These are phyloP conservation scores for Atrina japonica DNA, from an alignment of 2,888 invertebrate genomes.

Conservation along the genomic window DNA sequence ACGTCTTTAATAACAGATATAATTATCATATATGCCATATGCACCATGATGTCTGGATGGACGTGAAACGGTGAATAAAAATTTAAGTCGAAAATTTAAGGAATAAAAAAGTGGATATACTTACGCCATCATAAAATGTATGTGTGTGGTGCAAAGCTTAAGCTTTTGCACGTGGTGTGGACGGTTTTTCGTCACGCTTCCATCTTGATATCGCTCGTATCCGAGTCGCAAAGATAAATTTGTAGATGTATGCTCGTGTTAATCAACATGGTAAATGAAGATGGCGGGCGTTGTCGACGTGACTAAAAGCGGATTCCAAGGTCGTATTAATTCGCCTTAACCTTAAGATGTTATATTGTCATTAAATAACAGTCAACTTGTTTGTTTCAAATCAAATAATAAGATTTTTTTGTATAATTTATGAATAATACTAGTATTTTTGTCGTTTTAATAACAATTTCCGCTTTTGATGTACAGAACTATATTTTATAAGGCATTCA, in stretches of 20 bases:
- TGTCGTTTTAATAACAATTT: no score
- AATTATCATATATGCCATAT: no score
- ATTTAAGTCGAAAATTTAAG: no score
- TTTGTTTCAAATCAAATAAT: no score
- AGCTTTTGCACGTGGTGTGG: constrained; percentile 52
- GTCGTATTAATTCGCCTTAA: constrained; percentile 5
- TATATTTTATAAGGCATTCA: not conserved
- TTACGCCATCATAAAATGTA: constrained; percentile 70
- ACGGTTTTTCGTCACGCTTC: constrained; percentile 36
- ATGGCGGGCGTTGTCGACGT: not conserved
- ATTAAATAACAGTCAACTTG: no score
- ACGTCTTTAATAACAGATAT: no score
- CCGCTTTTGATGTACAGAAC: no score
- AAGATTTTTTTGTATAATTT: no score
- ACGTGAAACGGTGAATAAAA: no score
- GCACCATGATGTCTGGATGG: no score
- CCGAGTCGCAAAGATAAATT: not conserved
- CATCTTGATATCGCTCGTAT: constrained; percentile 35
- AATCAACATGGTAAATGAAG: constrained; percentile 15
- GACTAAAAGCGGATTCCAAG: constrained; percentile 9
- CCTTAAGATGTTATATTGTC: constrained; percentile 5
- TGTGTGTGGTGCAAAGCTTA: constrained; percentile 59
- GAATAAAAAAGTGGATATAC: no score
- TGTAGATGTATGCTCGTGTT: not conserved
- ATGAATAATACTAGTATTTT: no score